Conservation (phyloP, 2,888 invertebrate species). For the Amphipoea oculea region DNA sequence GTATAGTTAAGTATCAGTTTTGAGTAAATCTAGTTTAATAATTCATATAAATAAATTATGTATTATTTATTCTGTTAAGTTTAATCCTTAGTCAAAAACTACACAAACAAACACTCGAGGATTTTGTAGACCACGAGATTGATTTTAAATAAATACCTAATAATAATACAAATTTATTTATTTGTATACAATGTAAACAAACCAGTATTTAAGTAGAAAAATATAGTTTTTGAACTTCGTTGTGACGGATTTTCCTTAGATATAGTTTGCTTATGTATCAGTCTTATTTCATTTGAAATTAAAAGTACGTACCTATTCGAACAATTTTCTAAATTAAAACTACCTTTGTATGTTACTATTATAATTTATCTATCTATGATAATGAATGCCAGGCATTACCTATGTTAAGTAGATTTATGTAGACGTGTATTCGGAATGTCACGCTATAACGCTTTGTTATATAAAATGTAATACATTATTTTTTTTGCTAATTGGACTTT, state of each 20-base stretch:
- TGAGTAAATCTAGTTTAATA: background rate
- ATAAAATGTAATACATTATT: slow-evolving; percentile 85
- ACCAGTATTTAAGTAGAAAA: background rate
- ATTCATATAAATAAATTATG: background rate
- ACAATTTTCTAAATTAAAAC: slow-evolving; percentile 11
- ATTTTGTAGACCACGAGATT: background rate
- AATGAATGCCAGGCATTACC: slow-evolving; percentile 70
- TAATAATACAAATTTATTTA: background rate
- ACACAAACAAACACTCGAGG: background rate
- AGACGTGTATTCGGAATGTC: slow-evolving; percentile 69
- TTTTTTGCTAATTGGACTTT: slow-evolving; percentile 81
- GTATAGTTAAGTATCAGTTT: background rate
- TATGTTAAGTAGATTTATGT: slow-evolving; percentile 63
- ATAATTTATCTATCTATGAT: slow-evolving; percentile 56
- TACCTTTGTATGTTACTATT: slow-evolving; percentile 42
- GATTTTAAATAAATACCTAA: background rate
- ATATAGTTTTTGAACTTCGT: background rate
- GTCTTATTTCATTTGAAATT: background rate
- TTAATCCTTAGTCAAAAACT: background rate
- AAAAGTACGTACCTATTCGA: slow-evolving; percentile 1
- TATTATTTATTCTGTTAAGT: background rate
- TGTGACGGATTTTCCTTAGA: background rate
- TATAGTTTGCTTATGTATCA: background rate
- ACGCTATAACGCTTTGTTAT: slow-evolving; percentile 85
- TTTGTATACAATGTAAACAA: background rate